Evolutionary conservation across 2,113 vertebrate genomes (phyloP).

Genomic region (Sisor rabdophorus): DNA sequence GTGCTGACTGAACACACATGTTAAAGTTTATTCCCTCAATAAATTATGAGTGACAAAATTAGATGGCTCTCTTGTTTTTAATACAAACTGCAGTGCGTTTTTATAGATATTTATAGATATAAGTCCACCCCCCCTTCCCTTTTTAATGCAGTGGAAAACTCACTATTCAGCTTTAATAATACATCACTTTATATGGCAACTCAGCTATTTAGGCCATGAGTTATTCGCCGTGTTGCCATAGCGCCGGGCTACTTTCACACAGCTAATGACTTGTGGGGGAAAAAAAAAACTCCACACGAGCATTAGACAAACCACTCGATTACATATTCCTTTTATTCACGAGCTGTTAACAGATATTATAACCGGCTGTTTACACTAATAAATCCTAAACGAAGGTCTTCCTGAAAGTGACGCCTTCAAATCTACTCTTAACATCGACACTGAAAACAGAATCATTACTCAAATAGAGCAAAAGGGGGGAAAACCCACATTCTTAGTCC

Average conservation of each 20-base stretch:
- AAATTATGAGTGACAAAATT: constrained; percentile 24
- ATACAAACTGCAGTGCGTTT: constrained; percentile 41
- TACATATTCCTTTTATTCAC: constrained; percentile 45
- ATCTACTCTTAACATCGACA: constrained; percentile 12
- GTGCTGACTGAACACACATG: constrained; percentile 33
- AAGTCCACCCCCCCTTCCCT: not conserved
- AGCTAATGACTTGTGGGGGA: constrained; percentile 52
- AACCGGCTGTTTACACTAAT: constrained; percentile 30
- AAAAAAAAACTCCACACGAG: constrained; percentile 48
- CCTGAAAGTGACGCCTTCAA: constrained; percentile 13
- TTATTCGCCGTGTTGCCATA: constrained; percentile 44
- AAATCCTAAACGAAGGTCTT: constrained; percentile 23
- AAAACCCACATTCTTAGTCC: constrained; percentile 11
- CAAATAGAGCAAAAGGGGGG: not conserved
- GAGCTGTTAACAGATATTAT: constrained; percentile 22
- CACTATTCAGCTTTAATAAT: constrained; percentile 56
- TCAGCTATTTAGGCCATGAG: constrained; percentile 51
- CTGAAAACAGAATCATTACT: constrained; percentile 9
- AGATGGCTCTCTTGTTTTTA: constrained; percentile 34
- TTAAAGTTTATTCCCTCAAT: constrained; percentile 27
- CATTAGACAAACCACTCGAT: constrained; percentile 52
- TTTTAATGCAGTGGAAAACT: constrained; percentile 43
- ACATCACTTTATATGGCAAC: constrained; percentile 53
- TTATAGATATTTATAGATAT: constrained; percentile 50
- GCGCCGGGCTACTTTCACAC: constrained; percentile 48